Base-by-base conservation (phyloP, 2,113 vertebrate genomes). In the Alosa alosa region DNA sequence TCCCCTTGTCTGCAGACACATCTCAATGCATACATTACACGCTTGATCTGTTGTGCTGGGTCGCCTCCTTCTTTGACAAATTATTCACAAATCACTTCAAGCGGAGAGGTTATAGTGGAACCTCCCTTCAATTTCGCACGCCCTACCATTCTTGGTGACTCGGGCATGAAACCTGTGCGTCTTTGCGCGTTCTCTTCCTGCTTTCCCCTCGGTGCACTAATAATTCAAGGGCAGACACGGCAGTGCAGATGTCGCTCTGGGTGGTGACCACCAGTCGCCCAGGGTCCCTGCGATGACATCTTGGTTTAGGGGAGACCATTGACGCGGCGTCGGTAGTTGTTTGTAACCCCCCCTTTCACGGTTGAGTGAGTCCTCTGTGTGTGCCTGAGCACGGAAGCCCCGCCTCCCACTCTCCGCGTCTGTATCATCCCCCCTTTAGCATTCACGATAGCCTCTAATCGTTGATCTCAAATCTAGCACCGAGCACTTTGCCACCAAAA, bases 391-490 rank as follows among this genome's bases (percentile, higher is more conserved):
- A 52, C 60, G 49, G 17, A 81, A 84, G 86, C 91, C 84, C 87
- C 89, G 82, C 87, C 86, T 83, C 90, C 86, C 50, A 55, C 85
- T 78, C 72, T 86, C 86, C 82, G 81, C 86, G 83, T 91, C 90
- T 83, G 91, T 81, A 90, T 87, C 87, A 87, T 86, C 85, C 88
- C 88, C 72, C 89, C 88, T 86, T 85, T 83, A 92, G 90, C 91
- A 90, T 89, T 87, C 88, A 84, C 84, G 82, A 87, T 82, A 81
- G 86, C 82, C 92, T 88, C 89, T 90, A 91, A 92, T 93, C 93
- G 90, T 90, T 91, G 86, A 86, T 84, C 88, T 86, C 84, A 84
- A 86, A 84, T 89, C 86, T 83, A 89, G 49, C 86, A 85, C 83
- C 52, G 72, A 86, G 82, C 88, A 88, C 85, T 85, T 90, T 78